Base-by-base conservation (phyloP, 1,140 invertebrate species). In the Megalonaias nervosa region DNA sequence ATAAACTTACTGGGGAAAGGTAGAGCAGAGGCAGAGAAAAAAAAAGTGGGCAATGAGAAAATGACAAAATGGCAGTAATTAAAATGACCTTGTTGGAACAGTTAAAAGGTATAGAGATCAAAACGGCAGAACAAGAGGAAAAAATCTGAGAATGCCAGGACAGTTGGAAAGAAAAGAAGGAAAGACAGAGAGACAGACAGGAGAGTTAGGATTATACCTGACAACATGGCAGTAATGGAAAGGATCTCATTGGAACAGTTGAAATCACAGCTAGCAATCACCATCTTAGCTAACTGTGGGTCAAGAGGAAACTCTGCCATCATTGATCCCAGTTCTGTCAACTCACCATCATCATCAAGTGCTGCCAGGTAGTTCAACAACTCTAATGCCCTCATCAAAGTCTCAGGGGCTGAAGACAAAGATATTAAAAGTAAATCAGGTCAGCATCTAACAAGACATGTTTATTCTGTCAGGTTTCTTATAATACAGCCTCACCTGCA, bases 221-320 rank as follows among this genome's bases (percentile, higher is more conserved):
- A 99, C 83, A 99, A 92, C 98, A 99, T 99, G 71, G 98, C 97
- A 21, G 98, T 99, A 86, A 99, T 98, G 84, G 97, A 99, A 26
- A 99, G 94, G 84, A 99, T 98, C 92, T 99, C 99, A 92, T 99
- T 99, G 81, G 98, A 99, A 89, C 99, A 99, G 91, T 97, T 99
- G 91, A 97, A 97, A 91, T 99, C 97, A 83, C 93, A 93, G 78
- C 95, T 97, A 58, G 98, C 96, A 79, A 99, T 99, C 48, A 99
- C 92, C 97, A 99, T 99, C 92, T 99, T 99, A 0, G 98, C 98
- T 21, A 99, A 92, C 89, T 99, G 98, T 4, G 99, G 99, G 93
- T 99, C 99, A 12, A 99, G 91, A 0, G 99, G 99, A 88, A 99
- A 99, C 92, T 99, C 99, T 0, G 99, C 98, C 99, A 99, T 99